These are phyloP conservation scores for Operophtera brumata DNA, from an alignment of 2,888 invertebrate genomes.

Conservation along the genomic window DNA sequence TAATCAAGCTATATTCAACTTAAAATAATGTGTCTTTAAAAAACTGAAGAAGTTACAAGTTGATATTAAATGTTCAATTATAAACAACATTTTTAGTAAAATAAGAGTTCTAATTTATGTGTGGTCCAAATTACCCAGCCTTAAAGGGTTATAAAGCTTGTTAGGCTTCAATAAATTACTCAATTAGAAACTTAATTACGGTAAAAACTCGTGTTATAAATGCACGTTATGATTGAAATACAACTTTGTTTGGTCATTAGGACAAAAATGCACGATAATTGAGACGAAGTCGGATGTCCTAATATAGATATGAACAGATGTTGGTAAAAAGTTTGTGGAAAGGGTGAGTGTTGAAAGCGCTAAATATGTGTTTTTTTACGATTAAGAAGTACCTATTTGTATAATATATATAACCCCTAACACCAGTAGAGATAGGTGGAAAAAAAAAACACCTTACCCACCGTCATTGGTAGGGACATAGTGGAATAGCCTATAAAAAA, in stretches of 20 bases:
- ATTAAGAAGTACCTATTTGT: neutral
- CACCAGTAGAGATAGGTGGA: no score
- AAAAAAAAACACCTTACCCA: no score
- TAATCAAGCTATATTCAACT: no score
- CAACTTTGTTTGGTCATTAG: conserved; percentile 57
- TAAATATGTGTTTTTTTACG: conserved; percentile 1
- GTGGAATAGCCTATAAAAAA: no score
- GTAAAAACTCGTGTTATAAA: conserved; percentile 49
- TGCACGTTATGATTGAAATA: conserved; percentile 57
- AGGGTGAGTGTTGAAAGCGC: conserved; percentile 23
- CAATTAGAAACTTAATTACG: conserved; percentile 61
- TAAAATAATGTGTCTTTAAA: no score
- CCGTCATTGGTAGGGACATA: no score
- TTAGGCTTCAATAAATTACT: conserved; percentile 60
- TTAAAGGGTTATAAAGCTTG: conserved; percentile 44
- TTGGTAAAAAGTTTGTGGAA: conserved; percentile 46
- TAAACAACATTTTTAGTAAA: conserved; percentile 7
- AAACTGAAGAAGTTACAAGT: neutral
- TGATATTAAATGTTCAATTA: neutral
- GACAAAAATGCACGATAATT: conserved; percentile 64
- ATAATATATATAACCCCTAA: no score
- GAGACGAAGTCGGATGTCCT: conserved; percentile 66
- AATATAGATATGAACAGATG: conserved; percentile 77
- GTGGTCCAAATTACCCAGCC: conserved; percentile 33
- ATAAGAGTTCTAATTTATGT: conserved; percentile 21